A percentile compares a stretch with the other conserved stretches of the same genome.
These are phyloP conservation scores for Montifringilla adamsi DNA, from an alignment of 2,113 vertebrate genomes.

Conservation along the genomic window DNA sequence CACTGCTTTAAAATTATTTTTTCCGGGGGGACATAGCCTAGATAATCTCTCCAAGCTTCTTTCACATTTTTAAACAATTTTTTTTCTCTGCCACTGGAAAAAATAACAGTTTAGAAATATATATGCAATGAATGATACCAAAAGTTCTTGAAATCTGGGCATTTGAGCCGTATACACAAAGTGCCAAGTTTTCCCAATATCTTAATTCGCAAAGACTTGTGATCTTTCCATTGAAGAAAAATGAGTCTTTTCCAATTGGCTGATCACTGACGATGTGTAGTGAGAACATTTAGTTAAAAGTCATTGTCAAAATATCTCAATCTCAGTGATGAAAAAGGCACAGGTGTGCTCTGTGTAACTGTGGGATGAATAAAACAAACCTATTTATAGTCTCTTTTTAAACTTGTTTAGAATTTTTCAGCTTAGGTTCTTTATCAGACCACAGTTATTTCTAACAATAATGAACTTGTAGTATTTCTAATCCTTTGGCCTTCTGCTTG, in stretches of 20 bases:
- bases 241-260: not conserved
- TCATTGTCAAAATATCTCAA: constrained; percentile 50
- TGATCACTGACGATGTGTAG: not conserved
- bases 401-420: not conserved
- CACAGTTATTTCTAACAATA: not conserved
- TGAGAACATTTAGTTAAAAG: constrained; percentile 18
- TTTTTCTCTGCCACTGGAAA: not conserved
- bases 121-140: not conserved
- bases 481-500: not conserved
- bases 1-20: not conserved
- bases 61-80: not conserved
- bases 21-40: not conserved
- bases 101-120: not conserved
- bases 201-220: not conserved
- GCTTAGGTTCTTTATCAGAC: not conserved
- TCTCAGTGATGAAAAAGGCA: constrained; percentile 3
- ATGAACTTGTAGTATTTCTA: not conserved
- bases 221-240: constrained; percentile 16
- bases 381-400: not conserved
- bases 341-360: not conserved
- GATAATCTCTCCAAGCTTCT: not conserved
- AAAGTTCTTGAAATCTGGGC: not conserved
- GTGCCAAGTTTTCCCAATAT: fast-evolving
- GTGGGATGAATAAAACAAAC: not conserved
- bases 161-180: not conserved